These are phyloP conservation scores for Zoanthus sansibaricus DNA, from an alignment of 92 coral and sea anemone genomes.

Conservation along the genomic window DNA sequence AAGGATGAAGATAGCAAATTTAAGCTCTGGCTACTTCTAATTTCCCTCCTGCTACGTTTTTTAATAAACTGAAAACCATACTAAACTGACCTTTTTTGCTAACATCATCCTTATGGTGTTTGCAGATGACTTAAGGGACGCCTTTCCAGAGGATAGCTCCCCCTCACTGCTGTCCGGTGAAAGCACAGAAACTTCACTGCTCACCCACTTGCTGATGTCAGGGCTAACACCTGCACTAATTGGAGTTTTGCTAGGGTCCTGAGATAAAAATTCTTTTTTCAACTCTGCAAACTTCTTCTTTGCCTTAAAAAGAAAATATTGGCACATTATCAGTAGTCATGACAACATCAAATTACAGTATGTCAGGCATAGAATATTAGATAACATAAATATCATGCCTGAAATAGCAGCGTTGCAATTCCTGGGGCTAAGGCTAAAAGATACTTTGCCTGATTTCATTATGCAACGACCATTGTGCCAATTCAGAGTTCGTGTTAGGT, in stretches of 20 bases:
- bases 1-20: too few relatives aligned
- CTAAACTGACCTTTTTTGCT: slow-evolving; percentile 64
- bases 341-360: background rate
- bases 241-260: slow-evolving; percentile 66
- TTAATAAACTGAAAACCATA: background rate
- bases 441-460: too few relatives aligned
- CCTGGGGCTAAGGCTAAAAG: too few relatives aligned
- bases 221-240: slow-evolving; percentile 62
- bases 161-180: slow-evolving; percentile 89
- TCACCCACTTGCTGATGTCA: slow-evolving; percentile 65
- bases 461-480: too few relatives aligned
- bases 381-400: background rate
- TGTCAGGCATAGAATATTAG: too few relatives aligned
- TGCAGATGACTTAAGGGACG: slow-evolving; percentile 84
- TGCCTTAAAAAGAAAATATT: slow-evolving; percentile 48
- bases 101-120: slow-evolving; percentile 77
- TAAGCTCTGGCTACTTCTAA: too few relatives aligned
- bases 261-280: slow-evolving; percentile 49
- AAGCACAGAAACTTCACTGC: slow-evolving; percentile 54
- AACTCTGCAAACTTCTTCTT: slow-evolving; percentile 87
- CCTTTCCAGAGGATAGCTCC: slow-evolving; percentile 58
- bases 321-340: background rate
- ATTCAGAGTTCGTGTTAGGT: too few relatives aligned
- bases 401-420: background rate
- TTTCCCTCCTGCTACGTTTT: too few relatives aligned